Percentiles rank a stretch among this genome's conserved stretches.
Evolutionary conservation across 2,888 invertebrate species (phyloP).

Genomic region (Agrypnus murinus): DNA sequence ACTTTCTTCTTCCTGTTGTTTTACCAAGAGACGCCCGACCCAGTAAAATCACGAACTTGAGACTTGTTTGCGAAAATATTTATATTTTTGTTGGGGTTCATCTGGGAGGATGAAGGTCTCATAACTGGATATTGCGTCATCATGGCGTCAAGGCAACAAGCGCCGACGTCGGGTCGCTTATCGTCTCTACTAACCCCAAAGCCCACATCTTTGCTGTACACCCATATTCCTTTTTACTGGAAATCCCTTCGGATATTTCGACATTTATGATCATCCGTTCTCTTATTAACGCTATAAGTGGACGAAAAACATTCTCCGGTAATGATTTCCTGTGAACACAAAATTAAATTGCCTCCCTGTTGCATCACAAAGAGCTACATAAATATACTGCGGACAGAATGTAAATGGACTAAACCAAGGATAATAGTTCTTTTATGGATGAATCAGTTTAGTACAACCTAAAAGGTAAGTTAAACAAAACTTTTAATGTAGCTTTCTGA

Average conservation of each 20-base stretch:
- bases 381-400: not conserved
- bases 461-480: too few species aligned
- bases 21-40: constrained; percentile 1
- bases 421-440: too few species aligned
- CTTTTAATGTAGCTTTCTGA: too few species aligned
- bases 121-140: constrained; percentile 30
- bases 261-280: constrained; percentile 22
- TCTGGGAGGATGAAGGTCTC: constrained; percentile 19
- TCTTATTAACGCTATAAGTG: constrained; percentile 20
- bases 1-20: constrained; percentile 12
- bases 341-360: constrained; percentile 15
- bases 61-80: constrained; percentile 29
- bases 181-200: constrained; percentile 25
- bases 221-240: not conserved
- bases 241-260: constrained; percentile 24
- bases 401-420: not conserved
- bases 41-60: constrained; percentile 24
- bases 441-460: too few species aligned
- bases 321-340: constrained; percentile 15
- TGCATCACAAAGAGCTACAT: constrained; percentile 11
- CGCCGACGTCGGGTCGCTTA: constrained; percentile 30
- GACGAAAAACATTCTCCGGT: constrained; percentile 17
- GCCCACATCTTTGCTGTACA: constrained; percentile 4
- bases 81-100: constrained; percentile 25
- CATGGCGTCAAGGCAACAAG: constrained; percentile 32